phyloP scores from a whole-genome alignment of 2,888 invertebrate species.

The Drepanosiphum platanoidis region DNA sequence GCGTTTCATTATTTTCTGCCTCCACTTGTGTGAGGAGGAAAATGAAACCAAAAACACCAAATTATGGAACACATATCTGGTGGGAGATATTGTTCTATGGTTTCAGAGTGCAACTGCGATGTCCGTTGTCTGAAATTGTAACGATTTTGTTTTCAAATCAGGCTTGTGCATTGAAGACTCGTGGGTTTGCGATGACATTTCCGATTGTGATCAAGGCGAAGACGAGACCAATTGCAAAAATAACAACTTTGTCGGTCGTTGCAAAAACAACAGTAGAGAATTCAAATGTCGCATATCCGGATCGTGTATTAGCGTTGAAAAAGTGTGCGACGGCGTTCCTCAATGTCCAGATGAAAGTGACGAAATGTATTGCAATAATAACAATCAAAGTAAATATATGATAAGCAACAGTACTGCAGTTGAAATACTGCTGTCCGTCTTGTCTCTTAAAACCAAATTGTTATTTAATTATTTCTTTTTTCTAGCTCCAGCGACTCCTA shows the following conservation, averaged over 20 bases:
- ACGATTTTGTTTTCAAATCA: slow-evolving; percentile 56
- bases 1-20: background rate
- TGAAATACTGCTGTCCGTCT: too few species aligned
- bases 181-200: slow-evolving; percentile 74
- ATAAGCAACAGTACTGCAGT: too few species aligned
- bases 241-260: slow-evolving; percentile 64
- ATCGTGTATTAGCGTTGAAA: slow-evolving; percentile 71
- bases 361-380: slow-evolving; percentile 66
- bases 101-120: too few species aligned
- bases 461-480: slow-evolving; percentile 28
- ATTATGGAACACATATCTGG: too few species aligned
- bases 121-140: background rate
- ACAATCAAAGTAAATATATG: slow-evolving; percentile 50
- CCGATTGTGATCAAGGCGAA: slow-evolving; percentile 73
- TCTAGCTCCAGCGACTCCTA: slow-evolving; percentile 68
- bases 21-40: too few species aligned
- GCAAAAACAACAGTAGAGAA: slow-evolving; percentile 67
- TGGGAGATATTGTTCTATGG: too few species aligned
- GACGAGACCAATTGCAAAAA: slow-evolving; percentile 73
- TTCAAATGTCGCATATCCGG: slow-evolving; percentile 74
- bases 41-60: too few species aligned
- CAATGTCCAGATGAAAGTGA: slow-evolving; percentile 73
- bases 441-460: background rate
- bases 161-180: slow-evolving; percentile 73
- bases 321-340: slow-evolving; percentile 70